Evolutionary conservation across 2,888 invertebrate species (phyloP), one percentile per base, ranked within the genome.

Genomic region (Candidula unifasciata): DNA sequence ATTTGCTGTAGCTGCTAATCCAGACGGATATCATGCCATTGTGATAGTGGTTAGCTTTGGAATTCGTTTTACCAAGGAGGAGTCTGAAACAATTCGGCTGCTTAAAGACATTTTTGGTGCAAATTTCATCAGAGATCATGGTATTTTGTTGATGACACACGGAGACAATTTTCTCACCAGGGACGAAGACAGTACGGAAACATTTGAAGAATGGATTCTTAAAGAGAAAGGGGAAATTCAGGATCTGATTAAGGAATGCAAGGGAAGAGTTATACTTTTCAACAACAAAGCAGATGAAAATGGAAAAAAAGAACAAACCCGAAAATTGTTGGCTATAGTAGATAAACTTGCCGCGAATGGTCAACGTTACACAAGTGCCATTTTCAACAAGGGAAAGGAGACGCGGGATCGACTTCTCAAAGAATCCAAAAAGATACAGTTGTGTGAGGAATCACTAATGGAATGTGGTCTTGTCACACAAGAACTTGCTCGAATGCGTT

Each of bases 61-160:
- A n/a, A 30, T 10, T 6, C 24, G 76, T 18, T 76, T 52, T 44
- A 76, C 76, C 5, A 27, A 18, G 13, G 76, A 76, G n/a, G 76
- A 76, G n/a, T 2, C n/a, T 2, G 52, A 54, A n/a, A 52, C 76
- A 1, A 76, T 76, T 30, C 27, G 21, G 21, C 24, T 76, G 10
- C 30, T 76, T 24, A 76, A 76, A 54, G n/a, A n/a, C 16, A n/a
- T 76, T 6, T 76, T 76, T 76, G 76, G 76, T n/a, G 52, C 8
- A 16, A 27, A 44, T 44, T 76, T 76, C 52, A 52, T 76, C n/a
- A 76, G 27, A 44, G n/a, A 44, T 52, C 52, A 76, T n/a, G 37
- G 76, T 44, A 76, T 76, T 44, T 16, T 76, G 5, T 44, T 76
- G 1, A 52, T 76, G 27, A 76, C 76, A 3, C 27, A 52, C 52